Percentiles rank a stretch among this genome's conserved stretches.
phyloP scores from a whole-genome alignment of 1,140 invertebrate species.

The Drosophila rufa region DNA sequence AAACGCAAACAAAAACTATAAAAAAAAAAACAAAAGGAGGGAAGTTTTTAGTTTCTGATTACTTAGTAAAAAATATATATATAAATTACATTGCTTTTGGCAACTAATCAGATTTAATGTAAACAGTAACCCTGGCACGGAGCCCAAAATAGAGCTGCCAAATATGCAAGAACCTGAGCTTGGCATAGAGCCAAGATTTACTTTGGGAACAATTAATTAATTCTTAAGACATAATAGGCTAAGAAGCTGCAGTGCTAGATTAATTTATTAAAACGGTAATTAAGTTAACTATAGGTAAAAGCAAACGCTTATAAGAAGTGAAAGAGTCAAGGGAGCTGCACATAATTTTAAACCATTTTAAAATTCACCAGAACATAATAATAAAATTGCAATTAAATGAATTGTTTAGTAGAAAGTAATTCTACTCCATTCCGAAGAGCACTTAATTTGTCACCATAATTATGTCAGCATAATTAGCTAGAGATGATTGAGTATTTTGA shows the following conservation, averaged over 20 bases:
- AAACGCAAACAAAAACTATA: too few species aligned
- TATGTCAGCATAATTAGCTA: not conserved
- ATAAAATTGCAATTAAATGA: not conserved
- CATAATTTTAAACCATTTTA: not conserved
- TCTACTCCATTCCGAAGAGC: not conserved
- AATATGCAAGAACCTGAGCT: conserved; percentile 9
- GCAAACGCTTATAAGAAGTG: too few species aligned
- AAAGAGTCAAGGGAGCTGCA: too few species aligned
- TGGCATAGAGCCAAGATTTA: conserved; percentile 19
- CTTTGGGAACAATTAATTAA: conserved; percentile 8
- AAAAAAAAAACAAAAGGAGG: too few species aligned
- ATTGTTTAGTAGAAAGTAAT: not conserved
- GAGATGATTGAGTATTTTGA: conserved; percentile 11
- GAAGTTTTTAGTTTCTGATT: not conserved
- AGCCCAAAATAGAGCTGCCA: conserved; percentile 13
- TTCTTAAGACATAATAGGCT: not conserved
- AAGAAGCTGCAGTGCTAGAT: not conserved
- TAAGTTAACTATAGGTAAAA: too few species aligned
- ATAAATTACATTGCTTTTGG: conserved; percentile 12
- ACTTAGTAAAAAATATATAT: not conserved
- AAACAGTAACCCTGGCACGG: conserved; percentile 8
- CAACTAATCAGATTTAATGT: conserved; percentile 17
- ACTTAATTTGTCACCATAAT: conserved; percentile 6
- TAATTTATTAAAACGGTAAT: not conserved
- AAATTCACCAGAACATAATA: not conserved